A percentile compares a stretch with the other conserved stretches of the same genome.
Conservation (phyloP, 2,797 vertebrate species). For the Clarias pachynema region DNA sequence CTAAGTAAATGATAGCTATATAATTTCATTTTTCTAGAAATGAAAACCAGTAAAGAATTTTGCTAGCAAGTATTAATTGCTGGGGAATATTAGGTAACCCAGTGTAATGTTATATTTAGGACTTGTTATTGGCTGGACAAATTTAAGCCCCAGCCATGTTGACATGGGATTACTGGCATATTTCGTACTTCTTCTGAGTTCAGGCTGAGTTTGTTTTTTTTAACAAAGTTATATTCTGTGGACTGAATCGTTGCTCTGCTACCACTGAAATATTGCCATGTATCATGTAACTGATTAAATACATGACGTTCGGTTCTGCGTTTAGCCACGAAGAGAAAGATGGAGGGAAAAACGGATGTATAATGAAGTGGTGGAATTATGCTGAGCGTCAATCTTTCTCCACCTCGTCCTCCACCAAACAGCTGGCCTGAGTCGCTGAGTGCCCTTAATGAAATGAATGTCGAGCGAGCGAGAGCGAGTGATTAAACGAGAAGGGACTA, state of each 20-base stretch:
- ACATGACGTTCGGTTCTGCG: constrained; percentile 30
- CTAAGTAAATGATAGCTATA: not conserved
- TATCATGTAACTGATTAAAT: constrained; percentile 1
- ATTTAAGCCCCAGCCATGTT: not conserved
- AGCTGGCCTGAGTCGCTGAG: constrained; percentile 92
- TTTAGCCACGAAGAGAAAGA: constrained; percentile 53
- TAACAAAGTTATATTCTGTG: not conserved
- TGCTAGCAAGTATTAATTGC: not conserved
- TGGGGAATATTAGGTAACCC: not conserved
- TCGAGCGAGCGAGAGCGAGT: constrained; percentile 77
- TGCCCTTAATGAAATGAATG: constrained; percentile 87
- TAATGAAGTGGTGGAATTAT: constrained; percentile 77
- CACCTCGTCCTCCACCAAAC: constrained; percentile 85
- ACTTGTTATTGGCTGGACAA: not conserved
- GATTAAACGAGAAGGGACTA: constrained; percentile 90
- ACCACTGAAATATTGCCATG: not conserved
- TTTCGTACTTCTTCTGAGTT: not conserved
- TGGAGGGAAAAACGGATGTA: constrained; percentile 58
- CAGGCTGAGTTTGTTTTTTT: not conserved
- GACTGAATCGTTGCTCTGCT: not conserved
- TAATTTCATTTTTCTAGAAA: not conserved
- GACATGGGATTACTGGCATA: not conserved
- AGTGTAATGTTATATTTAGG: not conserved
- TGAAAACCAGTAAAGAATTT: not conserved
- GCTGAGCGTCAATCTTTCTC: constrained; percentile 81